These are phyloP conservation scores for Eristalis tenax DNA, from an alignment of 2,888 invertebrate genomes.

Conservation along the genomic window DNA sequence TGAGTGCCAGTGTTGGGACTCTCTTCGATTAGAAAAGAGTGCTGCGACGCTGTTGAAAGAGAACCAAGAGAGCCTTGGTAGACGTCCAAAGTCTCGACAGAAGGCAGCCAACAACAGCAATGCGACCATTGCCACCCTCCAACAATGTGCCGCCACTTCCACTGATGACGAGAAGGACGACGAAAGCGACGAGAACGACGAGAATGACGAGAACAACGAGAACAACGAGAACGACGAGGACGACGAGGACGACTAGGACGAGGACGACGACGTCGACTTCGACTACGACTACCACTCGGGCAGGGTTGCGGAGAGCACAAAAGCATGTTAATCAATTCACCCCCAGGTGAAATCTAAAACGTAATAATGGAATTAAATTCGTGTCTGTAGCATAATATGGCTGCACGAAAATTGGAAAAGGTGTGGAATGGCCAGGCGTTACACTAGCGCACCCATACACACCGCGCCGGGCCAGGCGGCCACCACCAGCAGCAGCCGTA, in stretches of 20 bases:
- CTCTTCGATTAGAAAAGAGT: conserved; percentile 19
- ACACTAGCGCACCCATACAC: conserved; percentile 50
- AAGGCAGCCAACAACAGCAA: conserved; percentile 9
- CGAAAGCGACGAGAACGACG: conserved; percentile 42
- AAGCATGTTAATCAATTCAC: conserved; percentile 75
- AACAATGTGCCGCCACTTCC: background rate
- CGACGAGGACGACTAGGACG: conserved; percentile 17
- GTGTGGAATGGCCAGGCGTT: conserved; percentile 71
- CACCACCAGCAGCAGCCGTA: conserved; percentile 11
- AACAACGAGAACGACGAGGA: conserved; percentile 40
- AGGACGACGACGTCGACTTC: background rate
- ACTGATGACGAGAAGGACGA: conserved; percentile 7
- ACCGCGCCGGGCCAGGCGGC: conserved; percentile 10
- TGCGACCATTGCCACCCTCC: background rate
- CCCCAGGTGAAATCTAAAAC: conserved; percentile 75
- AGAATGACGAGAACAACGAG: conserved; percentile 1
- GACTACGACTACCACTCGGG: background rate
- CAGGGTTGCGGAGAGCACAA: conserved; percentile 57
- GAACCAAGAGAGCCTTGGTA: background rate
- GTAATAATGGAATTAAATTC: conserved; percentile 76
- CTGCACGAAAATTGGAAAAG: conserved; percentile 72
- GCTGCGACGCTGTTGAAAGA: background rate
- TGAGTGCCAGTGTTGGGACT: background rate
- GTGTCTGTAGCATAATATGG: conserved; percentile 73
- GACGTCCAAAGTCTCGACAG: conserved; percentile 23